Evolutionary conservation across 2,113 vertebrate species (phyloP).

Genomic region (Callorhinus ursinus): DNA sequence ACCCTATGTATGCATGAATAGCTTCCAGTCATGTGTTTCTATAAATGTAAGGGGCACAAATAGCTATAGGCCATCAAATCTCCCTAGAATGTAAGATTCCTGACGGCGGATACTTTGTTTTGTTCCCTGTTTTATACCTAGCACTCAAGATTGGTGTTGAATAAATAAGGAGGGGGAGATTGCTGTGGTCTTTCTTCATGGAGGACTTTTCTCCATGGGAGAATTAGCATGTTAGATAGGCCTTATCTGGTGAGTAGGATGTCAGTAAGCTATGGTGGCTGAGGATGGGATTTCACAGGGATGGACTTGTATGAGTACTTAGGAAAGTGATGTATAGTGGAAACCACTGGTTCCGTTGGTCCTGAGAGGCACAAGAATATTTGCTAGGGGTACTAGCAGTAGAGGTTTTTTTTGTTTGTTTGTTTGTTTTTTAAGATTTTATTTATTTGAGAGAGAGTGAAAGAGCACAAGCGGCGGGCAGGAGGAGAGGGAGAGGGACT

Average conservation of each 20-base stretch:
- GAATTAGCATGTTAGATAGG: background rate
- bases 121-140: background rate
- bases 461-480: background rate
- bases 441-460: background rate
- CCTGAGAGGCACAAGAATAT: background rate
- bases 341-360: background rate
- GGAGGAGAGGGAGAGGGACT: background rate
- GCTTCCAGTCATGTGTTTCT: background rate
- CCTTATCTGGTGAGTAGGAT: background rate
- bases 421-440: background rate
- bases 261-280: background rate
- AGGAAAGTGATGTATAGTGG: background rate
- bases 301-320: background rate
- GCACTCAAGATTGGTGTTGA: background rate
- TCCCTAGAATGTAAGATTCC: constrained; percentile 5
- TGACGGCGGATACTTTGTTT: background rate
- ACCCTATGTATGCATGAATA: background rate
- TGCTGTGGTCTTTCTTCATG: background rate
- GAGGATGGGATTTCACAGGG: background rate
- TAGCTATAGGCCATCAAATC: background rate
- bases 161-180: background rate
- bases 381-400: background rate
- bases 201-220: background rate
- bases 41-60: background rate
- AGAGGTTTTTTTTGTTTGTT: background rate